These are phyloP conservation scores for Pseudocheirus occidentalis DNA, from an alignment of 2,797 vertebrate species.

Conservation along the genomic window DNA sequence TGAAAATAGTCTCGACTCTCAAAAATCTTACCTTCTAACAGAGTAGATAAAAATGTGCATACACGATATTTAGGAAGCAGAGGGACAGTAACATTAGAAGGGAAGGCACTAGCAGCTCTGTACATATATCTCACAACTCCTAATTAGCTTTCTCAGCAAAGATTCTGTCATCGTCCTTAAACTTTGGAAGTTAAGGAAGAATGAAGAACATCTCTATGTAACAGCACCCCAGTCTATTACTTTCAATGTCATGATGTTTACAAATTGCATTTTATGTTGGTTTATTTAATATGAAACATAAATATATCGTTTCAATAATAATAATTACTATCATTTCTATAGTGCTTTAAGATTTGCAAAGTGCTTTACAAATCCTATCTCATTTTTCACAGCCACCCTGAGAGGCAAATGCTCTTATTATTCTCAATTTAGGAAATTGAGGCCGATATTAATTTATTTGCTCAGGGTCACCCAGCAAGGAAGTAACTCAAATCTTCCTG, in stretches of 20 bases:
- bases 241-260: background rate
- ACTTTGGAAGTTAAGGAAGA: background rate
- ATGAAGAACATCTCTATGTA: background rate
- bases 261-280: background rate
- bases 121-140: background rate
- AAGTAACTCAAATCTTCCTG: background rate
- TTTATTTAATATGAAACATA: background rate
- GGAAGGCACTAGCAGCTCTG: background rate
- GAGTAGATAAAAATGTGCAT: background rate
- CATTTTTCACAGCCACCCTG: background rate
- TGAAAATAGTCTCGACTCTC: background rate
- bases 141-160: background rate
- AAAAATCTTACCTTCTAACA: background rate
- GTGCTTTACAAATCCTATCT: background rate
- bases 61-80: background rate
- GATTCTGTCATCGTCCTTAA: background rate
- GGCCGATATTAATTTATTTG: background rate
- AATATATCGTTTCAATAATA: background rate
- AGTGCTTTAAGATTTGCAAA: background rate
- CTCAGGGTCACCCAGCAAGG: background rate
- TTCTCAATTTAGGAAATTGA: background rate
- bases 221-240: background rate
- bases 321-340: background rate
- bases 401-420: background rate
- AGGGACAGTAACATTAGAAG: background rate